Evolutionary conservation across 2,113 vertebrate species (phyloP).

Genomic region (Genyomyrus donnyi): DNA sequence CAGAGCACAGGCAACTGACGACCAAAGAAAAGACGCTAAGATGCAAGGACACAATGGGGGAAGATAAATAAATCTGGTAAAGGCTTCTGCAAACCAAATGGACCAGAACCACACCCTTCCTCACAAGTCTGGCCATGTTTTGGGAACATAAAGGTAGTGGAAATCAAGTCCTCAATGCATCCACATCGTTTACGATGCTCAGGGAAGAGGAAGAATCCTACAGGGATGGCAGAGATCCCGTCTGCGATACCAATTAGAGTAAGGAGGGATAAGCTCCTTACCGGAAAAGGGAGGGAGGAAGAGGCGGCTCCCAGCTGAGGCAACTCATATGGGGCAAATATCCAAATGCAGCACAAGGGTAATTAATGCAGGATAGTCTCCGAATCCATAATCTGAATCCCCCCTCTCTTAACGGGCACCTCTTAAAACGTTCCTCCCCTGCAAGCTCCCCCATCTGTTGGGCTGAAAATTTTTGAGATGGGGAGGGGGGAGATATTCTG

Average conservation of each 20-base stretch:
- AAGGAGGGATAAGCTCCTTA: conserved; percentile 48
- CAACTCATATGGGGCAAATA: neutral
- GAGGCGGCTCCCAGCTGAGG: conserved; percentile 9
- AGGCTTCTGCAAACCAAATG: neutral
- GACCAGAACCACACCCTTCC: neutral
- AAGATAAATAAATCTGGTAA: neutral
- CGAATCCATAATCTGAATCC: conserved; percentile 39
- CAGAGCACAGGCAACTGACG: neutral
- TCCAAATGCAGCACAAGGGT: conserved; percentile 35
- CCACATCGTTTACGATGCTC: neutral
- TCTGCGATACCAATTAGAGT: conserved; percentile 41
- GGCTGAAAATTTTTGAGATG: conserved; percentile 26
- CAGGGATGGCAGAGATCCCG: conserved; percentile 20
- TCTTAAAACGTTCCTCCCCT: conserved; percentile 53
- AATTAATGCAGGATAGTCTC: conserved; percentile 41
- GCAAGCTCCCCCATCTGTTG: conserved; percentile 30
- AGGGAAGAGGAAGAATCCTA: neutral
- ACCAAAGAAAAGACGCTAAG: neutral
- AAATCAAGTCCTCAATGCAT: conserved; percentile 1
- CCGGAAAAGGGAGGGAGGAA: conserved; percentile 29
- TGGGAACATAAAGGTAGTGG: neutral
- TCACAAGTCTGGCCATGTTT: neutral
- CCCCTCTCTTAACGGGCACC: conserved; percentile 38
- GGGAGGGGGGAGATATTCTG: neutral
- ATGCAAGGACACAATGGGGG: neutral